A percentile compares a stretch with the other conserved stretches of the same genome.
Evolutionary conservation across 2,113 vertebrate species (phyloP).

Genomic region (Saguinus imperator): DNA sequence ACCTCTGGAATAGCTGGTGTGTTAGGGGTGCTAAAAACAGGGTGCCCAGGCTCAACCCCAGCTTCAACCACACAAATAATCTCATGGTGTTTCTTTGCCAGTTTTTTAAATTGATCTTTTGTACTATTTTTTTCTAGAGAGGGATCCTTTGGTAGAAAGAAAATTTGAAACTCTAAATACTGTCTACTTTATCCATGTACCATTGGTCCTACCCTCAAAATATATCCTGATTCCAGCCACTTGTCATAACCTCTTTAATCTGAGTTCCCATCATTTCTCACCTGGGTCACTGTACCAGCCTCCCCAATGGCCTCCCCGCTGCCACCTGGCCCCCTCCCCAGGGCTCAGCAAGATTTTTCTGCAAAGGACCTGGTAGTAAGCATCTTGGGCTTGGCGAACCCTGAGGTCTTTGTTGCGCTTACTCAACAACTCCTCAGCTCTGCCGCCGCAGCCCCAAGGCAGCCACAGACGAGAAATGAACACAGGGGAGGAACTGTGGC

Average conservation of each 20-base stretch:
- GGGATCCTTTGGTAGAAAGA: background rate
- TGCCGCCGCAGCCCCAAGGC: rapidly evolving
- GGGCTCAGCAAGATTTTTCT: background rate
- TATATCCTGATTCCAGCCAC: background rate
- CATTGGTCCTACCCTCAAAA: background rate
- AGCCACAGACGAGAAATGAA: background rate
- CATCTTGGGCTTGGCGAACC: background rate
- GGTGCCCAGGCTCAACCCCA: too few relatives aligned
- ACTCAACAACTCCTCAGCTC: background rate
- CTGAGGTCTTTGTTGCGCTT: rapidly evolving
- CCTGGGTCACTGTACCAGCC: background rate
- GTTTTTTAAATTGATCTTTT: background rate
- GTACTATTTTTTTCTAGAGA: background rate
- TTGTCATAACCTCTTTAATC: background rate
- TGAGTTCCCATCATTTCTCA: background rate
- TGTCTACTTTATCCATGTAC: background rate
- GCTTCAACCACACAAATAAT: background rate
- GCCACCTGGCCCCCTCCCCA: background rate
- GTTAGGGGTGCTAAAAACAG: too few relatives aligned
- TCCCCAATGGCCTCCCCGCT: background rate
- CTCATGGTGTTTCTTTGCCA: background rate
- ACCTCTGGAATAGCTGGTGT: too few relatives aligned
- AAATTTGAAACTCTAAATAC: background rate
- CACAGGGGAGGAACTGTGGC: background rate
- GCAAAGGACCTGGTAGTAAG: background rate